Evolutionary conservation across 2,113 vertebrate species (phyloP).

Genomic region (Pelecanus crispus): DNA sequence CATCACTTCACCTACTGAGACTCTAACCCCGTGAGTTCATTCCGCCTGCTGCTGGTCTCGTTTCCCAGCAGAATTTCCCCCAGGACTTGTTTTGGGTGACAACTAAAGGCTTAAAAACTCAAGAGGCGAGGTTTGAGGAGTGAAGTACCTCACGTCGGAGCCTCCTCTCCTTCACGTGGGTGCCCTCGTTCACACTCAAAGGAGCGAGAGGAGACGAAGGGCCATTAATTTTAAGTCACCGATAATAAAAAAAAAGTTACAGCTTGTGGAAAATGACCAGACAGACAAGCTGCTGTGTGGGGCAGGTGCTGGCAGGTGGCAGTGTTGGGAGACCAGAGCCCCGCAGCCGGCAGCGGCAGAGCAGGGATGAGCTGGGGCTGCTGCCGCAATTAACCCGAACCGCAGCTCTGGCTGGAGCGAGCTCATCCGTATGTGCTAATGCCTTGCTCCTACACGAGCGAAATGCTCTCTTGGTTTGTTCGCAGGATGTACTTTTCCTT

Average conservation of each 20-base stretch:
- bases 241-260: not conserved
- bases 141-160: fast-evolving
- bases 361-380: not conserved
- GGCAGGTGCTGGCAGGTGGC: conserved; percentile 60
- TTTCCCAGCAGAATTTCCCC: not conserved
- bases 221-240: not conserved
- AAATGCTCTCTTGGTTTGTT: not conserved
- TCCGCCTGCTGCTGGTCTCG: not conserved
- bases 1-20: not conserved
- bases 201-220: not conserved
- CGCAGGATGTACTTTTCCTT: not conserved
- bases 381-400: fast-evolving
- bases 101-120: not conserved
- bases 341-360: fast-evolving
- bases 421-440: fast-evolving
- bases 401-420: fast-evolving
- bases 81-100: too few relatives aligned
- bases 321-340: not conserved
- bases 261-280: not conserved
- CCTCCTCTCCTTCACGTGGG: not conserved
- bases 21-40: fast-evolving
- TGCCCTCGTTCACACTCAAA: not conserved
- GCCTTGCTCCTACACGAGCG: not conserved
- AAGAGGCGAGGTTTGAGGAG: not conserved
- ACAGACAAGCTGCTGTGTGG: not conserved